These are phyloP conservation scores for Axinella damicornis DNA, from an alignment of 37 sponge, comb jelly and placozoan species.

Conservation along the genomic window DNA sequence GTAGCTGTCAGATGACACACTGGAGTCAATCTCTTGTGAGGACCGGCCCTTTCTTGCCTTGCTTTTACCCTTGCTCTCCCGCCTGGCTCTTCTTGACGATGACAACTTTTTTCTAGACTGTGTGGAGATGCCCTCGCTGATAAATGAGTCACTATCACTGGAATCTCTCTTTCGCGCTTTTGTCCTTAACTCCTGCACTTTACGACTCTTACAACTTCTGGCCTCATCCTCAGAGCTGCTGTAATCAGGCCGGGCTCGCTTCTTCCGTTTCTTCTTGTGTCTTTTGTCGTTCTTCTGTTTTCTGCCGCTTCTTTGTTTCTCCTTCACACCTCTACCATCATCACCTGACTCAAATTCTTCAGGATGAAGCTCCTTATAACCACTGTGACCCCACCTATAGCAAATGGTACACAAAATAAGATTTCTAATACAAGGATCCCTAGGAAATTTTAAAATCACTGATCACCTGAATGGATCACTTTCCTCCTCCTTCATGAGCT, in stretches of 20 bases:
- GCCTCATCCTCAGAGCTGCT: too few species aligned
- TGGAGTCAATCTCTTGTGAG: too few species aligned
- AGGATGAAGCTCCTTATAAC: slow-evolving; percentile 79
- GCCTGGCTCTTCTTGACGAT: too few species aligned
- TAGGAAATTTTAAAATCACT: background rate
- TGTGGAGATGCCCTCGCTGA: too few species aligned
- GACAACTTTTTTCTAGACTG: too few species aligned
- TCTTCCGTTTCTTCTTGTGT: background rate
- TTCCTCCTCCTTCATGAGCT: slow-evolving; percentile 58
- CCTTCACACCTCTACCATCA: background rate
- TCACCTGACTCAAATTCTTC: slow-evolving; percentile 71
- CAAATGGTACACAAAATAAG: background rate
- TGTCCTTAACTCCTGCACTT: background rate
- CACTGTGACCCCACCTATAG: slow-evolving; percentile 89
- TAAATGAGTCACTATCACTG: too few species aligned
- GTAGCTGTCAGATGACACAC: too few species aligned
- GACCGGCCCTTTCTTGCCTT: too few species aligned
- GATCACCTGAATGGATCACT: slow-evolving; percentile 49
- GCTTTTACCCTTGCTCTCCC: too few species aligned
- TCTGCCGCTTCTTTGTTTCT: background rate
- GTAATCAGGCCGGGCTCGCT: too few species aligned
- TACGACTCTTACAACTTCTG: background rate
- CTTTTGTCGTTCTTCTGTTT: background rate
- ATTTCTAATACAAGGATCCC: background rate
- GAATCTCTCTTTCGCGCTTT: background rate